These are phyloP conservation scores for Drosophila heteroneura DNA, from an alignment of 2,888 invertebrate genomes.

Conservation along the genomic window DNA sequence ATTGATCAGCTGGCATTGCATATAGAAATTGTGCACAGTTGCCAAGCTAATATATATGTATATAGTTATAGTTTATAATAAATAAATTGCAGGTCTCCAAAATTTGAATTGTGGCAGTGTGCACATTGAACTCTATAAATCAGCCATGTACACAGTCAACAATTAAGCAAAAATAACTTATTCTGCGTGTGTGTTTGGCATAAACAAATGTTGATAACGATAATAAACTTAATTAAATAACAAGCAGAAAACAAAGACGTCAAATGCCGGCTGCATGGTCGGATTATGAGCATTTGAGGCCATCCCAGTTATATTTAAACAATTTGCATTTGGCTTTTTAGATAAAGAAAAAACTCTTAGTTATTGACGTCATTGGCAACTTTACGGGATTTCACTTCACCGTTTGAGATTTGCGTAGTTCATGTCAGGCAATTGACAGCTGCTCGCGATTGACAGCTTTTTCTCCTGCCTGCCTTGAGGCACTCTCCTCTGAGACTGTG, in stretches of 20 bases:
- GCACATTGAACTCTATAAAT: slow-evolving; percentile 47
- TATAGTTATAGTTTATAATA: neutral
- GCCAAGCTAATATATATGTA: neutral
- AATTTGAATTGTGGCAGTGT: slow-evolving; percentile 18
- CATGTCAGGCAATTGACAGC: slow-evolving; percentile 34
- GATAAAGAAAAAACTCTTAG: slow-evolving; percentile 19
- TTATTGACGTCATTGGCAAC: slow-evolving; percentile 61
- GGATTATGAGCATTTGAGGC: slow-evolving; percentile 34
- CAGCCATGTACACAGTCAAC: slow-evolving; percentile 13
- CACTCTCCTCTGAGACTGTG: slow-evolving; percentile 3
- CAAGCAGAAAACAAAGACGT: slow-evolving; percentile 35
- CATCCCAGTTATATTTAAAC: slow-evolving; percentile 9
- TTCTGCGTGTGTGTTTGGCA: slow-evolving; percentile 23
- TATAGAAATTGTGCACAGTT: slow-evolving; percentile 3
- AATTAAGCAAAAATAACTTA: slow-evolving; percentile 25
- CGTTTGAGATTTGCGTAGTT: slow-evolving; percentile 25
- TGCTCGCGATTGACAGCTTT: slow-evolving; percentile 47
- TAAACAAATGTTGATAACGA: slow-evolving; percentile 51
- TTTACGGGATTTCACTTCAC: slow-evolving; percentile 8
- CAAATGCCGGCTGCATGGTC: slow-evolving; percentile 11
- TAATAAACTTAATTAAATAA: slow-evolving; percentile 44
- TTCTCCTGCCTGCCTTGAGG: slow-evolving; percentile 22
- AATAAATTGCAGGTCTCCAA: slow-evolving; percentile 6
- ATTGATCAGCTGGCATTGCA: slow-evolving; percentile 59
- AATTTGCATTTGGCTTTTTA: slow-evolving; percentile 21